Evolutionary conservation across 2,888 invertebrate genomes (phyloP).

Genomic region (Ectemnius continuus): DNA sequence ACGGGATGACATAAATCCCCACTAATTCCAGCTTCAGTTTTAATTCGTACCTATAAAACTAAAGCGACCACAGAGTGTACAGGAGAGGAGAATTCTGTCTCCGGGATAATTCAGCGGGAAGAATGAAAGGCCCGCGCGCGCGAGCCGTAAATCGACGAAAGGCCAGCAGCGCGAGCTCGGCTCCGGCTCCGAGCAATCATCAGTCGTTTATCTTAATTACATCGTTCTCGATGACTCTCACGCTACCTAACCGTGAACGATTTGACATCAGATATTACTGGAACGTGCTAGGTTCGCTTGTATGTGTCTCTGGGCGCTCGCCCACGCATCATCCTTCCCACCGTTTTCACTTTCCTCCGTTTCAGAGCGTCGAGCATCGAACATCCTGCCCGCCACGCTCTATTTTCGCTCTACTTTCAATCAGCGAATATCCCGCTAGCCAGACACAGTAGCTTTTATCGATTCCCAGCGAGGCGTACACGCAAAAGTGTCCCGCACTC

Average conservation of each 20-base stretch:
- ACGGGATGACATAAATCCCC: too few species aligned
- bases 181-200: neutral
- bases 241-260: neutral
- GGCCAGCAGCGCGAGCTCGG: neutral
- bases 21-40: too few species aligned
- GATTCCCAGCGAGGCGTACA: neutral
- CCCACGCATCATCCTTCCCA: too few species aligned
- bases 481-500: constrained; percentile 1
- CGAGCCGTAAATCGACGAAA: neutral
- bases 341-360: too few species aligned
- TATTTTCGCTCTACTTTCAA: neutral
- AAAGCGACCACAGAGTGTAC: too few species aligned
- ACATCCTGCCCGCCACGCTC: neutral
- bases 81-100: too few species aligned
- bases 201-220: constrained; percentile 7
- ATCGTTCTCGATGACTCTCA: neutral
- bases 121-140: neutral
- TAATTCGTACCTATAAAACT: too few species aligned
- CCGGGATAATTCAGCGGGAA: neutral
- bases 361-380: too few species aligned
- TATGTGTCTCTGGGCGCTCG: too few species aligned
- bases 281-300: too few species aligned
- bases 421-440: neutral
- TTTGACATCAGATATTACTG: neutral
- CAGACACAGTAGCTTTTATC: neutral